A percentile compares a stretch with the other conserved stretches of the same genome.
These are phyloP conservation scores for Drosophila kanekoi DNA, from an alignment of 2,888 invertebrate genomes.

Conservation along the genomic window DNA sequence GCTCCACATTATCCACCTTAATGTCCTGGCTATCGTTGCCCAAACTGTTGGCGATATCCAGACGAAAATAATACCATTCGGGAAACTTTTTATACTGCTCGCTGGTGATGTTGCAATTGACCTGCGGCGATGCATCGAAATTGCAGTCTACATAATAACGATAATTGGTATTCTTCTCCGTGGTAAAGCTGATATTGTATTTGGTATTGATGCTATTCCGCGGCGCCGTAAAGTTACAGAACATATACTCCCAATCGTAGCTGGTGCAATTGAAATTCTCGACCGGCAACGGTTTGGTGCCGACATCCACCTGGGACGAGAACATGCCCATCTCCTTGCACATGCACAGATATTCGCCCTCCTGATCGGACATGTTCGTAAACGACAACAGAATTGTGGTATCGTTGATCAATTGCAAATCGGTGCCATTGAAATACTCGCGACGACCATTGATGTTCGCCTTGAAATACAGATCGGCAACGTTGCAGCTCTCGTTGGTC, in stretches of 20 bases:
- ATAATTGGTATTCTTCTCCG: conserved; percentile 51
- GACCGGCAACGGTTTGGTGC: conserved; percentile 88
- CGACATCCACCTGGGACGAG: conserved; percentile 78
- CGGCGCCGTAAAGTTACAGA: conserved; percentile 90
- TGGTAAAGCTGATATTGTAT: conserved; percentile 84
- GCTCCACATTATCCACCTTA: conserved; percentile 66
- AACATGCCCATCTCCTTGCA: conserved; percentile 74
- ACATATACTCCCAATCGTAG: conserved; percentile 90
- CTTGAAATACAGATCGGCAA: conserved; percentile 69
- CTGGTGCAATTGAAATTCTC: conserved; percentile 90
- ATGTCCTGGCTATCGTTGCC: conserved; percentile 85
- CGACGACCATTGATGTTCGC: conserved; percentile 29
- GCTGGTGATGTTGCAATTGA: conserved; percentile 77
- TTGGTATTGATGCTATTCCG: conserved; percentile 87
- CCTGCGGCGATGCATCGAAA: conserved; percentile 66
- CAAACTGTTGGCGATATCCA: conserved; percentile 88
- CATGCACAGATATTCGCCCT: conserved; percentile 73
- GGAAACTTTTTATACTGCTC: conserved; percentile 85
- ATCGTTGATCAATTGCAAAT: conserved; percentile 57
- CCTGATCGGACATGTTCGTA: conserved; percentile 69
- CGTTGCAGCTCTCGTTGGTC: conserved; percentile 53
- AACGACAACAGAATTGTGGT: conserved; percentile 70
- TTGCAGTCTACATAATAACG: conserved; percentile 67
- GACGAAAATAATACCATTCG: conserved; percentile 86
- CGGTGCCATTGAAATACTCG: neutral